A percentile compares a stretch with the other conserved stretches of the same genome.
Evolutionary conservation across 2,888 invertebrate species (phyloP).

Genomic region (Liodrosophila aerea): DNA sequence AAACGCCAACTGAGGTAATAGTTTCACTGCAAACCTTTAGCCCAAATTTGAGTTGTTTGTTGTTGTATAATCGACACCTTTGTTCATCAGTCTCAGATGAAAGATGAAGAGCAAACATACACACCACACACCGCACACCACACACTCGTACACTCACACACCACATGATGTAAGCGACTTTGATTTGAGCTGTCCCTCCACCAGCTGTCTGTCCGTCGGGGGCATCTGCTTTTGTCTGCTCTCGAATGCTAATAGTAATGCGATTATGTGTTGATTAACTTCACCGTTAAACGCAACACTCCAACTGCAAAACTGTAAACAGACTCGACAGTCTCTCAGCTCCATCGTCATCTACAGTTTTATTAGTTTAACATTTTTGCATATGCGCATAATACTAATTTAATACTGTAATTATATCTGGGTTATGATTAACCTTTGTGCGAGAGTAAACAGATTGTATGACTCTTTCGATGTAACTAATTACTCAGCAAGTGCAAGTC

Average conservation of each 20-base stretch:
- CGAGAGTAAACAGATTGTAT: too few relatives aligned
- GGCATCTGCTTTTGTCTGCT: slow-evolving; percentile 20
- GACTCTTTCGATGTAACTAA: too few relatives aligned
- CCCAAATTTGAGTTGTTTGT: background rate
- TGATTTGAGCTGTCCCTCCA: background rate
- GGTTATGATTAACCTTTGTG: too few relatives aligned
- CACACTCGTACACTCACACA: too few relatives aligned
- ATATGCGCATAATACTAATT: too few relatives aligned
- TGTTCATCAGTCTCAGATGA: slow-evolving; percentile 4
- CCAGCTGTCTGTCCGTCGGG: slow-evolving; percentile 16
- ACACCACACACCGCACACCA: too few relatives aligned
- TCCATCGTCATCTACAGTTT: background rate
- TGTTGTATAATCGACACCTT: slow-evolving; percentile 14
- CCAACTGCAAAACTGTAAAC: slow-evolving; percentile 1
- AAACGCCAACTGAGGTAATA: too few relatives aligned
- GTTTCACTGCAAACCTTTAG: background rate
- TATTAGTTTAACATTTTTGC: background rate
- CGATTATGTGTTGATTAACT: slow-evolving; percentile 70
- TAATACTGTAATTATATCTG: too few relatives aligned
- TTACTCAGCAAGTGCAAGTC: too few relatives aligned
- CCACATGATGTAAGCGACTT: slow-evolving; percentile 30
- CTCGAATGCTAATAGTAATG: slow-evolving; percentile 56
- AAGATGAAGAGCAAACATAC: slow-evolving; percentile 13
- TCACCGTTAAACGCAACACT: slow-evolving; percentile 48
- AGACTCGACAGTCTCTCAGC: too few relatives aligned